Evolutionary conservation across 2,888 invertebrate species (phyloP).

Genomic region (Lepeophtheirus nordmannii): DNA sequence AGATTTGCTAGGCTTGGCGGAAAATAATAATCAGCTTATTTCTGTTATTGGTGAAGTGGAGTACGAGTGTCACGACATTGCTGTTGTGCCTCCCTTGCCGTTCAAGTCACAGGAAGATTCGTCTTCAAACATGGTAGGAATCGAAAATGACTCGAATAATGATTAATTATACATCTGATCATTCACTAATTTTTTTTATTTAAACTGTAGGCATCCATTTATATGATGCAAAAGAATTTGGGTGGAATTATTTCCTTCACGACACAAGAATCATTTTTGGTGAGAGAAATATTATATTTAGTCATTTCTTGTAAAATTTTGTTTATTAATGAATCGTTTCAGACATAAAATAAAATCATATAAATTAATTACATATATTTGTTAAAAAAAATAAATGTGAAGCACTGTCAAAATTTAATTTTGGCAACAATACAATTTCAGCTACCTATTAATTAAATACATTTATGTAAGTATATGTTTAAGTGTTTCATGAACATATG

Average conservation of each 20-base stretch:
- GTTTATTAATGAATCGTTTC: no score
- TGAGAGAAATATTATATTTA: slow-evolving; percentile 43
- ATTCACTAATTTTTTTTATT: background rate
- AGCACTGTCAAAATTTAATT: no score
- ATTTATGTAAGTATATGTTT: no score
- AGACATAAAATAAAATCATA: no score
- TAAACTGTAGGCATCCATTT: slow-evolving; percentile 7
- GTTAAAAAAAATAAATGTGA: no score
- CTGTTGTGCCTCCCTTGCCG: slow-evolving; percentile 61
- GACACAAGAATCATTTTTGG: slow-evolving; percentile 76
- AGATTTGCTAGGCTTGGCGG: slow-evolving; percentile 72
- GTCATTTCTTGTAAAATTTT: no score
- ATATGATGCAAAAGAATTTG: background rate
- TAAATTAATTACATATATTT: no score
- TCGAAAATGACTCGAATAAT: background rate
- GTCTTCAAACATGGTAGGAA: background rate
- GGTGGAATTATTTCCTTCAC: slow-evolving; percentile 49
- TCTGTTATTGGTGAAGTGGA: slow-evolving; percentile 67
- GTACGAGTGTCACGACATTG: slow-evolving; percentile 69
- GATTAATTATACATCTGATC: background rate
- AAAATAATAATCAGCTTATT: slow-evolving; percentile 62
- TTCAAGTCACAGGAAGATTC: slow-evolving; percentile 13
- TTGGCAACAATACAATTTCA: no score
- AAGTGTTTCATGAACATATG: no score
- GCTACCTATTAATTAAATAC: no score